Percentiles rank a stretch among this genome's conserved stretches.
Conservation (phyloP, 2,113 vertebrate genomes). For the Tauraco erythrolophus region DNA sequence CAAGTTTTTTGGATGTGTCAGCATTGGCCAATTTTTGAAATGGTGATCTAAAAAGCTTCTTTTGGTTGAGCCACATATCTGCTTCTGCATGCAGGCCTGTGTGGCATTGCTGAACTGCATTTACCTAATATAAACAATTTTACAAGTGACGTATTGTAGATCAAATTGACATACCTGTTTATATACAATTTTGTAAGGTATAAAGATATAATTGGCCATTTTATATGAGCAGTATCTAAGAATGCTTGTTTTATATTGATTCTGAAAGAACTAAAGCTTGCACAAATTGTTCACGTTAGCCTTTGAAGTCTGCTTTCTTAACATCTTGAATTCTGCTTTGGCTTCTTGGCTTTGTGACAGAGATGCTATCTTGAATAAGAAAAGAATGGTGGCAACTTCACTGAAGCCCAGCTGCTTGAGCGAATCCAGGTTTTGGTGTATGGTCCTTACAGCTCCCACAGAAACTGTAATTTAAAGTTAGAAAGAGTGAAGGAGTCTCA, state of each 20-base stretch:
- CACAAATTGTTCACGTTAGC: neutral
- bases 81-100: neutral
- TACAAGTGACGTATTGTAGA: neutral
- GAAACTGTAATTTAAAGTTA: neutral
- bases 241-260: neutral
- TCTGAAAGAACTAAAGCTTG: neutral
- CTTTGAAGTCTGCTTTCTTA: slow-evolving; percentile 24
- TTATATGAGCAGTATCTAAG: neutral
- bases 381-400: neutral
- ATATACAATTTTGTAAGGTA: neutral
- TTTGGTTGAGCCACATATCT: neutral
- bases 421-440: neutral
- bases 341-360: neutral
- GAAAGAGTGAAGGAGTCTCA: neutral
- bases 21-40: neutral
- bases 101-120: neutral
- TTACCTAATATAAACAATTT: neutral
- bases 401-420: neutral
- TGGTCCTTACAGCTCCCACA: neutral
- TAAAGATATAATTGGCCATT: neutral
- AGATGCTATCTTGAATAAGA: neutral
- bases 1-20: neutral
- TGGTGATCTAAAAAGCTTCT: neutral
- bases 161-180: neutral
- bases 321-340: slow-evolving; percentile 11